These are phyloP conservation scores for Platysternon megacephalum DNA, from an alignment of 2,113 vertebrate genomes.

Conservation along the genomic window DNA sequence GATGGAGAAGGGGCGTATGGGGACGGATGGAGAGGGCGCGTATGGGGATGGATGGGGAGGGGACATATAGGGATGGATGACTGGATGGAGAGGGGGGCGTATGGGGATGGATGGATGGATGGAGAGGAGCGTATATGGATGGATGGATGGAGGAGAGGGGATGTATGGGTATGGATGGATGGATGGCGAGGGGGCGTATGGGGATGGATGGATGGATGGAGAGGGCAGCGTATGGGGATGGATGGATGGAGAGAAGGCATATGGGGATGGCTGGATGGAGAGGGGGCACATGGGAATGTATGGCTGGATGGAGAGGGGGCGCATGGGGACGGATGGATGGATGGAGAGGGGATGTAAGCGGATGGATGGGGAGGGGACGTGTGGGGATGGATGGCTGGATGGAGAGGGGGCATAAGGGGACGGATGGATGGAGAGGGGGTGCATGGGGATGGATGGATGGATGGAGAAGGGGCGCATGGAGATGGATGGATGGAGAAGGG, in stretches of 20 bases:
- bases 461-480: too few relatives aligned
- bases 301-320: too few relatives aligned
- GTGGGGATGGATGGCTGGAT: too few relatives aligned
- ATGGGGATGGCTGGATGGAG: neutral
- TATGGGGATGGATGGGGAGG: neutral
- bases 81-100: too few relatives aligned
- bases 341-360: too few relatives aligned
- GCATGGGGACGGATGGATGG: too few relatives aligned
- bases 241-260: neutral
- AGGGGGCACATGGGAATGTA: too few relatives aligned
- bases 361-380: too few relatives aligned
- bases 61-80: too few relatives aligned
- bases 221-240: too few relatives aligned
- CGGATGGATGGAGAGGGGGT: accelerated
- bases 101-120: too few relatives aligned
- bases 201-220: neutral
- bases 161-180: accelerated
- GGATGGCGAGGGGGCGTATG: accelerated
- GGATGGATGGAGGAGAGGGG: too few relatives aligned
- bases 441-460: neutral
- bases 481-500: neutral
- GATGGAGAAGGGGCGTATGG: accelerated
- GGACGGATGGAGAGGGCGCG: neutral
- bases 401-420: neutral
- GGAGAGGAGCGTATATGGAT: accelerated